A percentile compares a stretch with the other conserved stretches of the same genome.
Evolutionary conservation across 2,113 vertebrate genomes (phyloP).

Genomic region (Mormoops blainvillei): DNA sequence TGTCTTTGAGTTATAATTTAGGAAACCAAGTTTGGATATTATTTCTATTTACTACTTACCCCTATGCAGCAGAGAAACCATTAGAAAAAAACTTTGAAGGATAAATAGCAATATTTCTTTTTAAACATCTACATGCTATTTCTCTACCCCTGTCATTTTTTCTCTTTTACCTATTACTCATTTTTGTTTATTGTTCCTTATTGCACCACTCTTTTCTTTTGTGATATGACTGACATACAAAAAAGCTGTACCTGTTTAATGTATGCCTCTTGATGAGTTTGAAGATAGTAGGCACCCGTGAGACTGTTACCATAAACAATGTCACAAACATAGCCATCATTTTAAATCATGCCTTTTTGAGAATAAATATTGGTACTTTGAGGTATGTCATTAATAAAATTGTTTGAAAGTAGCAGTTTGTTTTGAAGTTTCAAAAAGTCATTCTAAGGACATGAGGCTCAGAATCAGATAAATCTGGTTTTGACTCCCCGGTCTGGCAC

Average conservation of each 20-base stretch:
- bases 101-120: neutral
- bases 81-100: neutral
- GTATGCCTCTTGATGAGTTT: neutral
- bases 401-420: neutral
- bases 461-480: neutral
- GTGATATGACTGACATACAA: neutral
- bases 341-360: neutral
- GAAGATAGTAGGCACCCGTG: neutral
- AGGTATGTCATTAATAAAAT: neutral
- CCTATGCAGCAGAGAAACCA: neutral
- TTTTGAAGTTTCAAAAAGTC: neutral
- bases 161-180: neutral
- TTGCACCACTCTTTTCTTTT: neutral
- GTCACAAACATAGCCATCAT: neutral
- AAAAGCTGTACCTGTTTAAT: neutral
- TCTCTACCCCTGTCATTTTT: neutral
- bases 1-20: conserved; percentile 2
- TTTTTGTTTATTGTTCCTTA: neutral
- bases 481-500: neutral
- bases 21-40: neutral
- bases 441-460: neutral
- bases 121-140: neutral
- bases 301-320: neutral
- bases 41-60: conserved; percentile 10
- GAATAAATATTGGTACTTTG: neutral